These are phyloP conservation scores for Chaetorhynchus papuensis DNA, from an alignment of 2,113 vertebrate genomes.

Conservation along the genomic window DNA sequence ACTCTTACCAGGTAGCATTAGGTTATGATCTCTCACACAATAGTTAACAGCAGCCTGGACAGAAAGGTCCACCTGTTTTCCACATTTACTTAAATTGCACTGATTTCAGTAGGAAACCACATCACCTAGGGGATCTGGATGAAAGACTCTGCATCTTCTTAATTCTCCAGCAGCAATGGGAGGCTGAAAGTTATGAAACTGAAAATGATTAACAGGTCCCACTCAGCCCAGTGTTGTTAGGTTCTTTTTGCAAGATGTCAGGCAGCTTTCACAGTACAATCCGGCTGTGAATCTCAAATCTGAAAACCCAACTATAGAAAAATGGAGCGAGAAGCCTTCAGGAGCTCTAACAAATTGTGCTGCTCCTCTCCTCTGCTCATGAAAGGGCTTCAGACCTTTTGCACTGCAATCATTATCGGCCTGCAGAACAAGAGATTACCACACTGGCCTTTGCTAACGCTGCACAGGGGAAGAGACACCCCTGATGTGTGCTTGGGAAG, in stretches of 20 bases:
- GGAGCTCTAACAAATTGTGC: neutral
- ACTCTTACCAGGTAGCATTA: neutral
- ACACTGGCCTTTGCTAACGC: neutral
- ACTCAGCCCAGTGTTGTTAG: neutral
- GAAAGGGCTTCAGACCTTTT: neutral
- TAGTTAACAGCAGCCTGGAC: neutral
- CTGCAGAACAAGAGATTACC: neutral
- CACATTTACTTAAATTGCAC: neutral
- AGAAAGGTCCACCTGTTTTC: neutral
- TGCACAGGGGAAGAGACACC: neutral
- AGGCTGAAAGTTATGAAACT: neutral
- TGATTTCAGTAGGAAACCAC: neutral
- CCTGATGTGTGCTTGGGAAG: neutral
- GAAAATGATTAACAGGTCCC: neutral
- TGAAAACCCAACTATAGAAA: neutral
- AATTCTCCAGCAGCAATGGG: neutral
- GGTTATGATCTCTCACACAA: neutral
- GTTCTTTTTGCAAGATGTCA: neutral
- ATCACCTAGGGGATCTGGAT: neutral
- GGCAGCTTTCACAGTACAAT: neutral
- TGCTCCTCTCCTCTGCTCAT: neutral
- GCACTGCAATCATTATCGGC: neutral
- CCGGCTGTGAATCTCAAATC: neutral
- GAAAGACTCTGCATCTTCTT: neutral
- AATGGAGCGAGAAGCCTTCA: neutral